Evolutionary conservation across 1,140 invertebrate species (phyloP).

Genomic region (Sycophila sp.): DNA sequence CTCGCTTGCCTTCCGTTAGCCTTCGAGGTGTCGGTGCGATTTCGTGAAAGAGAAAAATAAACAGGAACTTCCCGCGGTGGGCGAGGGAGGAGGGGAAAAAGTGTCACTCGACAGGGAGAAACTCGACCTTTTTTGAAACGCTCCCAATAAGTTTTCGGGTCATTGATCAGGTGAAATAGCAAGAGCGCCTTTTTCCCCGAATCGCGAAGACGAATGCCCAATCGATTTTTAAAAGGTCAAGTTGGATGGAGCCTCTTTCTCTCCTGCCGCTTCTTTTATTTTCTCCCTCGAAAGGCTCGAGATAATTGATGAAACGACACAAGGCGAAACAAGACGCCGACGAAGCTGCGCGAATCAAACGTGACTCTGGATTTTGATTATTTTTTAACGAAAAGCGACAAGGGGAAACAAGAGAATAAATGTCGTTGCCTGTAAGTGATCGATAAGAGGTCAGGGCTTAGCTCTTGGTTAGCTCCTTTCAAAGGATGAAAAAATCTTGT

Average conservation of each 20-base stretch:
- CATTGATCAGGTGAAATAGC: slow-evolving; percentile 4
- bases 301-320: background rate
- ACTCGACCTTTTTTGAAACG: background rate
- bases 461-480: no score
- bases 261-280: no score
- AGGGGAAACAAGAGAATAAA: no score
- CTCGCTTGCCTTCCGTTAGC: no score
- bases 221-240: background rate
- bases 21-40: no score
- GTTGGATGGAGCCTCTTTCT: background rate
- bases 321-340: background rate
- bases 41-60: no score
- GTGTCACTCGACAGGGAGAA: background rate
- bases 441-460: no score
- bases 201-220: background rate
- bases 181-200: no score
- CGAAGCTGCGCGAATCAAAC: background rate
- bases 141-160: background rate
- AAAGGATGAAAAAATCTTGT: no score
- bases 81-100: slow-evolving; percentile 20
- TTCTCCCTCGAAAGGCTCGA: no score
- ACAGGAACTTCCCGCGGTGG: slow-evolving; percentile 30
- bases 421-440: no score
- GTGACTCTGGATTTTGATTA: background rate
- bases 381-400: no score